Percentiles rank a stretch among this genome's conserved stretches.
Evolutionary conservation across 2,888 invertebrate species (phyloP).

Genomic region (Morpho helenor): DNA sequence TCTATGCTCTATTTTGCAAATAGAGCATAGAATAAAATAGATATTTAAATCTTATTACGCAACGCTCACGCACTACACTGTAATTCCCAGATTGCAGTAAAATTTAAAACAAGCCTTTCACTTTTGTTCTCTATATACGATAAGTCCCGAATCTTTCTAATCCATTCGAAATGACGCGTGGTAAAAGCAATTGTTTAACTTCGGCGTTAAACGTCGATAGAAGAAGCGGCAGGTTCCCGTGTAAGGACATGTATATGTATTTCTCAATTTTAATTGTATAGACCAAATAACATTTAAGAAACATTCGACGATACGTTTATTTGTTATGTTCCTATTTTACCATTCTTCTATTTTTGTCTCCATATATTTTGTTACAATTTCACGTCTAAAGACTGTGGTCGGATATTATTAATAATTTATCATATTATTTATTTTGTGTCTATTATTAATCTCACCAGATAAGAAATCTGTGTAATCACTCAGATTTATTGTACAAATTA

Average conservation of each 20-base stretch:
- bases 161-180: no score
- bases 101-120: no score
- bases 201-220: neutral
- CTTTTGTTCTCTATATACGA: no score
- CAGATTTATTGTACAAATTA: slow-evolving; percentile 76
- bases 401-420: slow-evolving; percentile 63
- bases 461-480: slow-evolving; percentile 46
- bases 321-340: slow-evolving; percentile 68
- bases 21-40: no score
- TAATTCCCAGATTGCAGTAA: no score
- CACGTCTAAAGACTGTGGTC: slow-evolving; percentile 71
- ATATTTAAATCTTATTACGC: no score
- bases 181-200: neutral
- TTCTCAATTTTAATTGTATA: slow-evolving; percentile 38
- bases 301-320: slow-evolving; percentile 31
- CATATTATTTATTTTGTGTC: slow-evolving; percentile 69
- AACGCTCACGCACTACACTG: no score
- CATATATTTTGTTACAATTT: slow-evolving; percentile 54
- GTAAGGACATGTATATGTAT: slow-evolving; percentile 31
- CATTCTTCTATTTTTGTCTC: slow-evolving; percentile 53
- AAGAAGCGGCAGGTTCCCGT: neutral
- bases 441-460: slow-evolving; percentile 59
- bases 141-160: no score
- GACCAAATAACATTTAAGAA: slow-evolving; percentile 52
- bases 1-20: no score